Evolutionary conservation across 2,797 vertebrate species (phyloP), one percentile per base, ranked within the genome.

Genomic region (Neoniphon sammara): DNA sequence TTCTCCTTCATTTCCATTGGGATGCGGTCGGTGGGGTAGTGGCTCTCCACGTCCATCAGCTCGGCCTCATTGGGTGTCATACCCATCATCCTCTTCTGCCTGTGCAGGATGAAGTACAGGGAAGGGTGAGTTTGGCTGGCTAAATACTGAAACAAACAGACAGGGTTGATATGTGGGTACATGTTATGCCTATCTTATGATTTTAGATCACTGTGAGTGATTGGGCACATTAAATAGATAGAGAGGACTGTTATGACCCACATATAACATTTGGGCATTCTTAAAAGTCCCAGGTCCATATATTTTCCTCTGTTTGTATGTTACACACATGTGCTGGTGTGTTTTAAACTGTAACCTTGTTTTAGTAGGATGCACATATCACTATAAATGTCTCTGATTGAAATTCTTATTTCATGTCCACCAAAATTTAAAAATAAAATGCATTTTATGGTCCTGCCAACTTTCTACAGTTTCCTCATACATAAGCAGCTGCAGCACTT

Each of bases 71-170:
- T 94, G 1, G 93, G 95, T 0, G 97, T 97, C 97, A 98, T 98
- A 73, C 97, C 96, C 95, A 98, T 97, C 93, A 95, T 96, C 83
- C 96, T 93, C 91, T 98, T 97, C 66, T 95, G 93, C 90, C 96
- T 96, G 74, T 7, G n/a, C 15, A 66, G 34, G 39, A 66, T 18
- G 74, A 46, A 81, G 44, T 27, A 57, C 9, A 10, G 10, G 7
- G 12, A 47, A 5, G 18, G 23, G 70, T 64, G 12, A 4, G 10
- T 36, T 7, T 66, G 5, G 5, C n/a, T 18, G 14, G 11, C 31
- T 3, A 42, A 14, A 30, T 52, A 31, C 0, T 46, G 2, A 71
- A 25, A 6, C 15, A 10, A 56, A 68, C 34, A 15, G 0, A 47
- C 18, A 71, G 3, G 8, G 46, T 5, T 62, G 15, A 55, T 7